A percentile compares a stretch with the other conserved stretches of the same genome.
Conservation (phyloP, 1,140 invertebrate species). For the Lepidotrigona ventralis region DNA sequence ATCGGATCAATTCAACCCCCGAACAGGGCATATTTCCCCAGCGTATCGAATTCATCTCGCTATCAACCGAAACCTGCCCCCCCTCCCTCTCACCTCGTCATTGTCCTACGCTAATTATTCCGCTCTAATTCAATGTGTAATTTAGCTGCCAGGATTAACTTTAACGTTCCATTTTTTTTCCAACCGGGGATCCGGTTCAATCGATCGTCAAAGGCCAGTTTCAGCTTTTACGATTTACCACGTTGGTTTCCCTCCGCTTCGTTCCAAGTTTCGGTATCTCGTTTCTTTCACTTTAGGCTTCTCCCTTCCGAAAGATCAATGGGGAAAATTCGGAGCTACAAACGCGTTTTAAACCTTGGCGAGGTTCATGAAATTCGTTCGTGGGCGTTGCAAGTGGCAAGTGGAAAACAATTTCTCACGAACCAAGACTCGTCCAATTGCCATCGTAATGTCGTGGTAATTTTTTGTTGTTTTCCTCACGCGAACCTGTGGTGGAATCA, state of each 20-base stretch:
- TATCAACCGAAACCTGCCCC: background rate
- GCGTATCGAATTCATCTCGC: constrained; percentile 17
- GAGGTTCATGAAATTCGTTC: no score
- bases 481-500: no score
- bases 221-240: background rate
- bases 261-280: background rate
- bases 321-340: no score
- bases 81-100: background rate
- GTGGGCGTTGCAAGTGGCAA: no score
- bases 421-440: no score
- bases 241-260: no score
- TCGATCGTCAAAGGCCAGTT: background rate
- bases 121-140: background rate
- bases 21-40: constrained; percentile 48
- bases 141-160: background rate
- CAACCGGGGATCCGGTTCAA: background rate
- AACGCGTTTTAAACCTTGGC: no score
- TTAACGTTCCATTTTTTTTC: background rate
- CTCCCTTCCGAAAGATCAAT: no score
- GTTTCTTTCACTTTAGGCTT: no score
- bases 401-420: no score
- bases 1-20: constrained; percentile 38
- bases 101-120: background rate
- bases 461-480: no score
- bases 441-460: no score